A percentile compares a stretch with the other conserved stretches of the same genome.
phyloP scores from a whole-genome alignment of 2,888 invertebrate species.

The Acronicta alni region DNA sequence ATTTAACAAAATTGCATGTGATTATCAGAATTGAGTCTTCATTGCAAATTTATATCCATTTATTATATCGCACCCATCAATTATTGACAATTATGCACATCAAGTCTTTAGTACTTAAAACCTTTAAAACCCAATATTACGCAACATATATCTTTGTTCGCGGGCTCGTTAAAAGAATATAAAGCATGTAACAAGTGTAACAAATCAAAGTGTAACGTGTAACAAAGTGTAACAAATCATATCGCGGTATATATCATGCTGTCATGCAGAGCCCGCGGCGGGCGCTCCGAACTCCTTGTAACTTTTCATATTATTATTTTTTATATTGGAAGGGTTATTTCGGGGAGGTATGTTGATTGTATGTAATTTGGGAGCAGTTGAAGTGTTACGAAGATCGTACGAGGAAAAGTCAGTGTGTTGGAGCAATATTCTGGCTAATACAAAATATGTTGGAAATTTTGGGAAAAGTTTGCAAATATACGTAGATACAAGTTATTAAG shows the following conservation, averaged over 20 bases:
- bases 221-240: slow-evolving; percentile 71
- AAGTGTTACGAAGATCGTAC: slow-evolving; percentile 36
- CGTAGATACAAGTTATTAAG: not conserved
- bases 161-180: slow-evolving; percentile 52
- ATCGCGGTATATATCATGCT: slow-evolving; percentile 65
- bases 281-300: slow-evolving; percentile 49
- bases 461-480: not conserved
- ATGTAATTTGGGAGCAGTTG: slow-evolving; percentile 51
- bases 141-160: slow-evolving; percentile 38
- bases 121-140: slow-evolving; percentile 42
- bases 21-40: slow-evolving; percentile 12
- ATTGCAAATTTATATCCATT: slow-evolving; percentile 30
- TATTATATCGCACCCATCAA: slow-evolving; percentile 17
- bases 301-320: slow-evolving; percentile 52
- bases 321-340: slow-evolving; percentile 48
- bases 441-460: slow-evolving; percentile 3
- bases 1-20: slow-evolving; percentile 29
- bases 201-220: slow-evolving; percentile 66
- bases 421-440: slow-evolving; percentile 8
- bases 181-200: slow-evolving; percentile 62
- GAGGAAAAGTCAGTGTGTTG: slow-evolving; percentile 20
- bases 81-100: slow-evolving; percentile 19
- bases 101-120: slow-evolving; percentile 20
- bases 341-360: slow-evolving; percentile 56
- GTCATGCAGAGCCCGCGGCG: slow-evolving; percentile 62